Base-by-base conservation (phyloP, 2,113 vertebrate species). In the Tachysurus fulvidraco region DNA sequence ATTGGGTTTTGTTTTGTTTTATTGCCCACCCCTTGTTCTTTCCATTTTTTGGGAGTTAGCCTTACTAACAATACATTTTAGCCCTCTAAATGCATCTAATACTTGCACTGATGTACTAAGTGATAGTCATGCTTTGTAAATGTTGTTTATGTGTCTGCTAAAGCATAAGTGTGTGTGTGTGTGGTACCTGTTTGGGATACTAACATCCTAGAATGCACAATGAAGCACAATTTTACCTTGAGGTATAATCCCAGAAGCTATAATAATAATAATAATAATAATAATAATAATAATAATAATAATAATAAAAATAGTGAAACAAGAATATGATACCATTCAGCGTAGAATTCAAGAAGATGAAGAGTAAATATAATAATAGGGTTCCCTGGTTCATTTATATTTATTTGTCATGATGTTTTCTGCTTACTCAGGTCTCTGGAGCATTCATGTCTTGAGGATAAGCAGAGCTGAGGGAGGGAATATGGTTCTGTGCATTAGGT, bases 61-160 rank as follows among this genome's bases (percentile, higher is more conserved):
- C 25, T 85, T 19, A 88, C 19, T 84, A 85, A 71, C 64, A 60
- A 84, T 89, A 85, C 55, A 85, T 65, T 25, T 55, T 71, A 17
- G 25, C 10, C 73, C 57, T 80, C 69, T 88, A 54, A 92, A 88
- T 85, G 69, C 12, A 4, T 57, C 83, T 89, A 89, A 87, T 46
- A 76, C 44, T 62, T 79, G 69, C 59, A 50, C n/a, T 57, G 50
- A 36, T 41, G 21, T 55, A 54, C 21, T 17, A 17, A 76, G 59
- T 78, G 25, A 46, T 13, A n/a, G 28, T 23, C 41, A 80, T n/a
- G 57, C 25, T 60, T 57, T 28, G 64, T 84, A 62, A 78, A 81
- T 69, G 54, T 25, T 76, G 50, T 60, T 59, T 62, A 21, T 83
- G 57, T 81, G 74, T 50, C 10, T 64, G 52, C 50, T 14, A n/a